Percentiles rank a stretch among this genome's conserved stretches.
Evolutionary conservation across 2,113 vertebrate genomes (phyloP).

Genomic region (Furnarius figulus): DNA sequence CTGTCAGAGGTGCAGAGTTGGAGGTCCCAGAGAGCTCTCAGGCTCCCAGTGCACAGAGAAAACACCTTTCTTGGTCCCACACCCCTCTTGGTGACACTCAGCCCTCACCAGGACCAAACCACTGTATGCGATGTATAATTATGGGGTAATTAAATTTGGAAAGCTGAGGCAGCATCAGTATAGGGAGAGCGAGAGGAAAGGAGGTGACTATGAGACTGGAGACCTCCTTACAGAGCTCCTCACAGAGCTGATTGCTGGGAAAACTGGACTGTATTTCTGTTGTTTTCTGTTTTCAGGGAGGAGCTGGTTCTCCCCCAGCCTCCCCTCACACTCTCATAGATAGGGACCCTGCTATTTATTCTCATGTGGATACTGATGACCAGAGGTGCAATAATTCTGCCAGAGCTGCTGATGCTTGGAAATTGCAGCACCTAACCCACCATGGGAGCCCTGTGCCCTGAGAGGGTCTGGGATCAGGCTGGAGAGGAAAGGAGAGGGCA

Average conservation of each 20-base stretch:
- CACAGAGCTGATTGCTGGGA: neutral
- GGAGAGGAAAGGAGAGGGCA: neutral
- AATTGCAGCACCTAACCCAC: neutral
- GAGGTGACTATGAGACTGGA: neutral
- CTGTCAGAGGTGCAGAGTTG: neutral
- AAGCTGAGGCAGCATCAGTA: neutral
- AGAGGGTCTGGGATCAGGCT: neutral
- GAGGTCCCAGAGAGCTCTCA: neutral
- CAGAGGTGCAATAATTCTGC: neutral
- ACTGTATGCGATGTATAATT: neutral
- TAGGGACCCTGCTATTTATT: neutral
- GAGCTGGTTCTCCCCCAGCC: neutral
- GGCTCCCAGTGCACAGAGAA: neutral
- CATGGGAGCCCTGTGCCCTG: neutral
- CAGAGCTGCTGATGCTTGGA: neutral
- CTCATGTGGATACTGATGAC: neutral
- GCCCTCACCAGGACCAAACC: neutral
- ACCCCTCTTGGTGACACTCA: neutral
- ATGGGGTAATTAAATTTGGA: constrained; percentile 48
- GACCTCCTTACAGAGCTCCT: neutral
- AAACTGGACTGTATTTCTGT: neutral
- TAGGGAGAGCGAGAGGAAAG: neutral
- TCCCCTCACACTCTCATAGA: neutral
- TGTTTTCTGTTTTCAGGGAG: neutral
- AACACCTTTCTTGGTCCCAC: neutral